Base-by-base conservation (phyloP, 53 echinoderm and acorn worm species). In the Stichopus horrens region DNA sequence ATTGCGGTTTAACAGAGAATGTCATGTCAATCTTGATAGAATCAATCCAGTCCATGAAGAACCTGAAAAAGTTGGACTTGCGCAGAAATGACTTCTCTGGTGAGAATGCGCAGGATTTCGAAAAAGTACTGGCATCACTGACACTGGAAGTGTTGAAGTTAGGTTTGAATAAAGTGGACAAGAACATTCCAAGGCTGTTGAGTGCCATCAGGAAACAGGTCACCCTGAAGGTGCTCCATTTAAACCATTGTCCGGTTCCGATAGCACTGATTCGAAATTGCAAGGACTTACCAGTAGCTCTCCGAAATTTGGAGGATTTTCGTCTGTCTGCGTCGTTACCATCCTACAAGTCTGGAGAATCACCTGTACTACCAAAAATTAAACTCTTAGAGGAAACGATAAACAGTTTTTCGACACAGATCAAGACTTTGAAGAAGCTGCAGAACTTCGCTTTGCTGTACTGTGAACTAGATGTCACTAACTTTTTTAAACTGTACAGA, bases 231-330 rank as follows among this genome's bases (percentile, higher is more conserved):
- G 67, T 85, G 7, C 85, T 85, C n/a, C 85, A 85, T 16, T 67
- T 85, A 5, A 85, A 85, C 52, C 85, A 85, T 60, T 85, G 85
- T 52, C 85, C 66, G 51, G 53, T 58, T 5, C 85, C 85, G 4
- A 5, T 85, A 9, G 65, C 9, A 9, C 58, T 85, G 18, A 21
- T 85, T 16, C 2, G 10, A 7, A 16, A 2, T 52, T 66, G 67
- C 22, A 85, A 85, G 52, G 85, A 85, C 60, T 1, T 85, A 20
- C 71, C 68, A 2, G 5, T 7, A 7, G 66, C 13, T 37, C 59
- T 85, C 6, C 85, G 52, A 16, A 59, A 65, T 0, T 60, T 85
- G 68, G 23, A 10, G 66, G 85, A 85, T 85, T 85, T 85, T 5
- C 85, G 85, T 9, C 65, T 85, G 23, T 85, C 85, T 51, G 67